These are phyloP conservation scores for Nothoprocta pentlandii DNA, from an alignment of 2,113 vertebrate genomes.

Conservation along the genomic window DNA sequence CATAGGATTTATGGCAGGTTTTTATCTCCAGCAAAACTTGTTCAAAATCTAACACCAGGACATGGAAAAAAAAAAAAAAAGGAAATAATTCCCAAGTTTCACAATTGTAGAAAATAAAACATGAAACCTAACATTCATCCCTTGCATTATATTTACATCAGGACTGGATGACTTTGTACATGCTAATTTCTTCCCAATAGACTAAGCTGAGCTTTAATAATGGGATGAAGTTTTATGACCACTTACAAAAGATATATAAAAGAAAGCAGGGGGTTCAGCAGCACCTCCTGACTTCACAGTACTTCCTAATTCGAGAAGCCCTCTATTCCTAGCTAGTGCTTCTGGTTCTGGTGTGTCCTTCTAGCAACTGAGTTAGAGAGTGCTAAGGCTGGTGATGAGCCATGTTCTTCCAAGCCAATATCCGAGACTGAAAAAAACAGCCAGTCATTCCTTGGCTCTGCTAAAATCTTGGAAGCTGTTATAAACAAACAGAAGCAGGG, in stretches of 20 bases:
- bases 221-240: not conserved
- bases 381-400: not conserved
- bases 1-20: constrained; percentile 4
- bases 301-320: not conserved
- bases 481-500: constrained; percentile 46
- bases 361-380: constrained; percentile 2
- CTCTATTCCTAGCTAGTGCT: not conserved
- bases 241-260: not conserved
- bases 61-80: not conserved
- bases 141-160: not conserved
- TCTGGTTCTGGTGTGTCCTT: not conserved
- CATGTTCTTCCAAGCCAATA: not conserved
- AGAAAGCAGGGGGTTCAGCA: not conserved
- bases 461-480: constrained; percentile 15
- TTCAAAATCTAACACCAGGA: not conserved
- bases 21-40: not conserved
- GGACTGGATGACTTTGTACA: not conserved
- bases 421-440: constrained; percentile 7
- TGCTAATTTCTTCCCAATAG: not conserved
- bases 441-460: constrained; percentile 44
- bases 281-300: not conserved
- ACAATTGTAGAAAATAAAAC: accelerated
- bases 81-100: not conserved
- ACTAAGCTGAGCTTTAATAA: not conserved
- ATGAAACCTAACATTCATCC: not conserved